These are phyloP conservation scores for Pararge aegeria DNA, from an alignment of 1,140 invertebrate species.

Conservation along the genomic window DNA sequence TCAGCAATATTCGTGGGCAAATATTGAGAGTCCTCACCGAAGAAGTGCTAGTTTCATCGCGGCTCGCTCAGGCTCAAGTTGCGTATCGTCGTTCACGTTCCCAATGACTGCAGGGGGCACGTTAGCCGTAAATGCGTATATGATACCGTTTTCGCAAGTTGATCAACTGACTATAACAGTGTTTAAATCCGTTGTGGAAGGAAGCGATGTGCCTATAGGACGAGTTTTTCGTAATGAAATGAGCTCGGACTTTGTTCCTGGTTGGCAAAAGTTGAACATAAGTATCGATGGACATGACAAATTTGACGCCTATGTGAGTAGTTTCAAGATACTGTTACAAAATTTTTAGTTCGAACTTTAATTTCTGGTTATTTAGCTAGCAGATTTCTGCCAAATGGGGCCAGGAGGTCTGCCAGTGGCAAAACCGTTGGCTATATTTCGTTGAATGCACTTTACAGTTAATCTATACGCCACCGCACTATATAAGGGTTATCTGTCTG, in stretches of 20 bases:
- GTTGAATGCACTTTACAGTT: too few species aligned
- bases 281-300: neutral
- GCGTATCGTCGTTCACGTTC: neutral
- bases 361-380: too few species aligned
- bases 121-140: neutral
- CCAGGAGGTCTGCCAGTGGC: too few species aligned
- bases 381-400: too few species aligned
- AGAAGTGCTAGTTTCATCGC: neutral
- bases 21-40: slow-evolving; percentile 22
- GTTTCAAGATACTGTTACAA: neutral
- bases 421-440: too few species aligned
- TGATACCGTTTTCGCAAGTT: neutral
- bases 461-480: too few species aligned
- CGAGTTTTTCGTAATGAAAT: neutral
- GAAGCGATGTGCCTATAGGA: neutral
- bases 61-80: neutral
- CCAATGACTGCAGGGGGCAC: neutral
- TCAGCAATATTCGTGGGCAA: slow-evolving; percentile 17
- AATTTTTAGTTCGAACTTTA: too few species aligned
- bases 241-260: neutral
- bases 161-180: neutral
- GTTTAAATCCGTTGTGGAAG: neutral
- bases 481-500: too few species aligned
- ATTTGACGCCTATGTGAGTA: neutral
- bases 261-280: neutral